A percentile compares a stretch with the other conserved stretches of the same genome.
phyloP scores from a whole-genome alignment of 1,140 invertebrate species.

The Drosophila saltans region DNA sequence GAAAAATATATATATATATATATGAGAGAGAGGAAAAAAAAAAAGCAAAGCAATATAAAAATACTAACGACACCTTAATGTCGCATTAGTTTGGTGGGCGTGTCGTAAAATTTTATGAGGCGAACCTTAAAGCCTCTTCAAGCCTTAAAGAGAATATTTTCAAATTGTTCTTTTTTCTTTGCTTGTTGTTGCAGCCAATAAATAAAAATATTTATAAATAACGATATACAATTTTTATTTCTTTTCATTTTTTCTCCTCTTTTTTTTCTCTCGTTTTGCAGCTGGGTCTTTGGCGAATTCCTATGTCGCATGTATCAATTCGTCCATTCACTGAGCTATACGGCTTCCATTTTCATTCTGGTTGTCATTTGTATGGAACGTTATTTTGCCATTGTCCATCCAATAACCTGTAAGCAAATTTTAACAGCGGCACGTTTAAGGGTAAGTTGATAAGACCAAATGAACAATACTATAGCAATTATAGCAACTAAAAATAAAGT shows the following conservation, averaged over 20 bases:
- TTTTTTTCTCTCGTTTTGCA: conserved; percentile 81
- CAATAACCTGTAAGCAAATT: conserved; percentile 91
- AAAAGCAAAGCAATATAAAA: conserved; percentile 47
- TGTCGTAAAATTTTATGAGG: conserved; percentile 59
- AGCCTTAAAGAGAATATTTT: conserved; percentile 2
- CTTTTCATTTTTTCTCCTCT: background rate
- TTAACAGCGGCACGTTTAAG: conserved; percentile 88
- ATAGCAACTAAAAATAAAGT: conserved; percentile 6
- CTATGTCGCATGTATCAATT: conserved; percentile 94
- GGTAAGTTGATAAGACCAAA: conserved; percentile 84
- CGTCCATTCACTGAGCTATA: conserved; percentile 90
- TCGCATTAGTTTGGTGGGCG: conserved; percentile 62
- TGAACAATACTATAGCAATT: background rate
- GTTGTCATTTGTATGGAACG: conserved; percentile 92
- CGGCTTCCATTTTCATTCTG: conserved; percentile 91
- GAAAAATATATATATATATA: conserved; percentile 29
- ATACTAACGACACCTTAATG: conserved; percentile 72
- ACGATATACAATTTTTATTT: conserved; percentile 38
- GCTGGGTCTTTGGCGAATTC: conserved; percentile 91
- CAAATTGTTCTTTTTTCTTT: too few relatives aligned
- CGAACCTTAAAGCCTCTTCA: conserved; percentile 23
- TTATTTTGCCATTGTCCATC: conserved; percentile 92
- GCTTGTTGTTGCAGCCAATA: too few relatives aligned
- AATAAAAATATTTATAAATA: conserved; percentile 28
- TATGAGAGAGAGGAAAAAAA: conserved; percentile 3